A percentile compares a stretch with the other conserved stretches of the same genome.
Evolutionary conservation across 2,113 vertebrate genomes (phyloP).

Genomic region (Corythaixoides concolor): DNA sequence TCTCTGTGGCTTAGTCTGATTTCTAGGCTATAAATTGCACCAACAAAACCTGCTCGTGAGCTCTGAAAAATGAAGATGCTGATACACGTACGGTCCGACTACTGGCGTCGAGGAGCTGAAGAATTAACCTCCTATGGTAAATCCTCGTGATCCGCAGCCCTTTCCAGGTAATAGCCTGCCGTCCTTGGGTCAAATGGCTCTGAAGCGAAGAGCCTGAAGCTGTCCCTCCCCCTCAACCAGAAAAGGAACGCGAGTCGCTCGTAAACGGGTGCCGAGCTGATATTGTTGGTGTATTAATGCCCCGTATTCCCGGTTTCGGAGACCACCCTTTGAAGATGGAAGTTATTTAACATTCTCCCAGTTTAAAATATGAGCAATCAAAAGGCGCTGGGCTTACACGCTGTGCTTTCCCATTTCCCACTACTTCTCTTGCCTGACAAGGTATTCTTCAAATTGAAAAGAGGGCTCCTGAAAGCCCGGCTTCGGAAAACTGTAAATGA

Average conservation of each 20-base stretch:
- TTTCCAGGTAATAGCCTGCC: slow-evolving; percentile 28
- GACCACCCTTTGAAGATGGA: slow-evolving; percentile 17
- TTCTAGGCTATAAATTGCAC: background rate
- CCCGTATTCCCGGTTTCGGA: background rate
- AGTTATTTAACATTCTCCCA: slow-evolving; percentile 27
- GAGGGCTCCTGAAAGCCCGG: slow-evolving; percentile 44
- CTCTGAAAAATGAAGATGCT: background rate
- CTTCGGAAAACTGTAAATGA: slow-evolving; percentile 49
- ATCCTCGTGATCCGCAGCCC: background rate
- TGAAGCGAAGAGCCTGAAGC: background rate
- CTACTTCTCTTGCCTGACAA: slow-evolving; percentile 55
- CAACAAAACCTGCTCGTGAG: background rate
- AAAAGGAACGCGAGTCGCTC: background rate
- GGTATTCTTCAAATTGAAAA: slow-evolving; percentile 65
- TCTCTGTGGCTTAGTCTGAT: background rate
- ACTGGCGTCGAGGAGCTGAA: background rate
- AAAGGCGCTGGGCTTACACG: background rate
- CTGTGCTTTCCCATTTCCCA: slow-evolving; percentile 29
- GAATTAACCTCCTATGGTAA: slow-evolving; percentile 41
- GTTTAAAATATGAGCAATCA: slow-evolving; percentile 66
- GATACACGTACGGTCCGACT: background rate
- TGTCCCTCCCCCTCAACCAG: slow-evolving; percentile 42
- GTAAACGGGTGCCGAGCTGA: background rate
- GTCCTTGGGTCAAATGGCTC: slow-evolving; percentile 47
- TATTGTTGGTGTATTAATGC: background rate